Conservation (phyloP, 2,888 invertebrate genomes). For the Thymelicus acteon region DNA sequence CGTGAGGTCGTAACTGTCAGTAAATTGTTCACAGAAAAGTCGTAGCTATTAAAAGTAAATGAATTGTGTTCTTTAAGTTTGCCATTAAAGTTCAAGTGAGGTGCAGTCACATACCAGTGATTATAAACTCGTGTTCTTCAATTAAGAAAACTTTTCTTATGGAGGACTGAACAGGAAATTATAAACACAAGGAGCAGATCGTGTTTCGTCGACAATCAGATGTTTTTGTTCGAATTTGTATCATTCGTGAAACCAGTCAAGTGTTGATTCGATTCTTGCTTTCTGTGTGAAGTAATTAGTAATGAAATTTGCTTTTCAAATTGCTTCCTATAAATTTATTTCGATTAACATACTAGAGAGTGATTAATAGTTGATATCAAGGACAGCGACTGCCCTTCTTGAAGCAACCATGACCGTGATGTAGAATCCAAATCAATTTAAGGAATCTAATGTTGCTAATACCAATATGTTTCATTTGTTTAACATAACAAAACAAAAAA, state of each 20-base stretch:
- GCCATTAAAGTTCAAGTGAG: constrained; percentile 30
- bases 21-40: constrained; percentile 1
- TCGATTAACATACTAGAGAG: too few relatives aligned
- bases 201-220: constrained; percentile 32
- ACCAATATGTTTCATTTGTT: too few relatives aligned
- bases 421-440: too few relatives aligned
- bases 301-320: constrained; percentile 17
- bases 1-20: neutral
- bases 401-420: too few relatives aligned
- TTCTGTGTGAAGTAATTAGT: constrained; percentile 32
- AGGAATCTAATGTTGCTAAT: too few relatives aligned
- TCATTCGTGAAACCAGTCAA: constrained; percentile 33
- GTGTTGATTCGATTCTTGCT: constrained; percentile 22
- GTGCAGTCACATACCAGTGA: constrained; percentile 34
- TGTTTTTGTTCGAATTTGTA: constrained; percentile 30
- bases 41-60: constrained; percentile 14
- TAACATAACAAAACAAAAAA: too few relatives aligned
- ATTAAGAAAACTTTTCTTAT: constrained; percentile 42
- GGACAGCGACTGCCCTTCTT: too few relatives aligned
- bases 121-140: constrained; percentile 42
- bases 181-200: constrained; percentile 38
- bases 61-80: neutral
- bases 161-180: constrained; percentile 36
- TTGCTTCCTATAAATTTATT: neutral
- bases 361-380: too few relatives aligned